Conservation (phyloP, 1,140 invertebrate species). For the Episyrphus balteatus region DNA sequence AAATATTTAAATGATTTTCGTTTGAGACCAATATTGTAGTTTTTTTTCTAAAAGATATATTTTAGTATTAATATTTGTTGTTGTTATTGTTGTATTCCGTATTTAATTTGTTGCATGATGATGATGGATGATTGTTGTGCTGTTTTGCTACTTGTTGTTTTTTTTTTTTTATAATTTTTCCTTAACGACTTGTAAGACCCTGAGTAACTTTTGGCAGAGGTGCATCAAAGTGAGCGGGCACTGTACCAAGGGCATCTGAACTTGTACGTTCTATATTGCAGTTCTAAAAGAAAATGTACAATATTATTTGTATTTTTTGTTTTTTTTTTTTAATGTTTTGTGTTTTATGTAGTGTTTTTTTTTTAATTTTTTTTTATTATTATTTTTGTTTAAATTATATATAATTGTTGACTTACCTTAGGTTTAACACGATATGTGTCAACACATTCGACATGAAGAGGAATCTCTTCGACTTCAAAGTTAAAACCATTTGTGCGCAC, state of each 20-base stretch:
- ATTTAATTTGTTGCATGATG: too few species aligned
- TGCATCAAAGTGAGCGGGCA: slow-evolving; percentile 60
- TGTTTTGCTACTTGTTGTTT: too few species aligned
- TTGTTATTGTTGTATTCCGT: too few species aligned
- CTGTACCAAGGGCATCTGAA: slow-evolving; percentile 54
- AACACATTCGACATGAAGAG: slow-evolving; percentile 72
- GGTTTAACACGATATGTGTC: slow-evolving; percentile 68
- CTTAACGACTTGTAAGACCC: too few species aligned
- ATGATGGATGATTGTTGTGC: too few species aligned
- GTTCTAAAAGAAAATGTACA: slow-evolving; percentile 38
- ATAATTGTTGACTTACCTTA: slow-evolving; percentile 31
- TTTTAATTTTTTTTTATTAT: background rate
- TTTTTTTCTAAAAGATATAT: too few species aligned
- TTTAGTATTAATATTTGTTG: too few species aligned
- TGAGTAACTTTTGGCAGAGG: slow-evolving; percentile 23
- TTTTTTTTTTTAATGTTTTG: background rate
- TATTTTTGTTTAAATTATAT: background rate
- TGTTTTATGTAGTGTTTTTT: background rate
- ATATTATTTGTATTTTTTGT: background rate
- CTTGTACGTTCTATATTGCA: slow-evolving; percentile 49
- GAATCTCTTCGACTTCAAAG: slow-evolving; percentile 69
- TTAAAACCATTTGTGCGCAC: slow-evolving; percentile 71
- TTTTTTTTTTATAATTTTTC: too few species aligned
- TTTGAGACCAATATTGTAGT: too few species aligned
- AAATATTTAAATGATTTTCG: too few species aligned